phyloP scores from a whole-genome alignment of 2,113 vertebrate species.

The Rattus rattus region DNA sequence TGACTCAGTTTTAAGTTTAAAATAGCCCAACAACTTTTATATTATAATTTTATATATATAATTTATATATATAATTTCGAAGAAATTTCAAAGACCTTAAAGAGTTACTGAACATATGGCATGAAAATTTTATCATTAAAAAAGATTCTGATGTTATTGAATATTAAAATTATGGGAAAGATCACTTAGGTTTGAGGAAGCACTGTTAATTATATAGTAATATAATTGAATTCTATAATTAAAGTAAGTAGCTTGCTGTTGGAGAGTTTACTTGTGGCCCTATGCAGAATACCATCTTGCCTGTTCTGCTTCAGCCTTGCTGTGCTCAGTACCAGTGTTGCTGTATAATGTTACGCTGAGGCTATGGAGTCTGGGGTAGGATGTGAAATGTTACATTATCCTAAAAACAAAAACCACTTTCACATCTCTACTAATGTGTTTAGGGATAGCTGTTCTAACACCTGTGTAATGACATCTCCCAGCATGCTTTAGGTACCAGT shows the following conservation, averaged over 20 bases:
- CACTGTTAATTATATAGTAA: neutral
- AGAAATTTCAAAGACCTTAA: constrained; percentile 50
- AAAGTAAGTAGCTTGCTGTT: constrained; percentile 2
- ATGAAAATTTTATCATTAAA: neutral
- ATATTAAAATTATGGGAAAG: constrained; percentile 22
- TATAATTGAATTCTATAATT: neutral
- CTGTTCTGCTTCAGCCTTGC: neutral
- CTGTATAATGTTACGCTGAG: neutral
- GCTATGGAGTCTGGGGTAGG: neutral
- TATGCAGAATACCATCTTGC: neutral
- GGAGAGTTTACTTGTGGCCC: neutral
- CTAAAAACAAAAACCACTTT: constrained; percentile 26
- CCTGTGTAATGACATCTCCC: neutral
- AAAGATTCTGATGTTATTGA: neutral
- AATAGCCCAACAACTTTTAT: neutral
- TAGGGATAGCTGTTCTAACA: neutral
- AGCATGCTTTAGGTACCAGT: neutral
- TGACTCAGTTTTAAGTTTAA: neutral
- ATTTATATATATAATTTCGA: neutral
- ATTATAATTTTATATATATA: neutral
- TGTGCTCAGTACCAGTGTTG: neutral
- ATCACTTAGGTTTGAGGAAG: constrained; percentile 24
- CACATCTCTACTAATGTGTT: neutral
- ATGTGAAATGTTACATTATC: neutral
- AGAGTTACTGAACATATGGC: constrained; percentile 5